Base-by-base conservation (phyloP, 2,113 vertebrate species). In the Centrocercus urophasianus region DNA sequence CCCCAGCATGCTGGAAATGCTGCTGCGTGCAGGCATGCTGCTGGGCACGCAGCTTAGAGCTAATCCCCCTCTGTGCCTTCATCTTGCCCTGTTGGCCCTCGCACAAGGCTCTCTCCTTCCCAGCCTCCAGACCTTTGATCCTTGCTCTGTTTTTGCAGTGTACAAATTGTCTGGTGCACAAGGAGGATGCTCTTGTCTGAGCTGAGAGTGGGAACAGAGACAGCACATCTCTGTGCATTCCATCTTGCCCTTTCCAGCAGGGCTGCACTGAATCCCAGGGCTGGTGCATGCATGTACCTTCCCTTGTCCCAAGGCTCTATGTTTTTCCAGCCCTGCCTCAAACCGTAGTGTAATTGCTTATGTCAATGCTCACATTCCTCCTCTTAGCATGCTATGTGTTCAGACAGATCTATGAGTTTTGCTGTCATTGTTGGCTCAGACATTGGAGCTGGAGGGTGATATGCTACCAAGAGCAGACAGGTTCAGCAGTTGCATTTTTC, bases 401-500 rank as follows among this genome's bases (percentile, higher is more conserved):
- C 25, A 63, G 61, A 72, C 36, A 59, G 67, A 60, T 56, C 13
- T 32, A 38, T 0, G 1, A 47, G 3, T 77, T 95, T 84, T 69
- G 17, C 61, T 36, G 42, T 88, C 30, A 45, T 69, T 71, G 61
- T 90, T 89, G 79, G 48, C 85, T 80, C 83, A 47, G 2, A 34
- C 0, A 0, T 60, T 5, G 2, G 15, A 6, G 42, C 28, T 77
- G 0, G 0, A 43, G 59, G 32, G 38, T 24, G 14, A 25, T 11
- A 42, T 50, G 64, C 11, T 60, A 61, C 75, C 72, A 83, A 87
- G 67, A 40, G 40, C 1, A 0, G 78, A 54, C 18, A 34, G 25
- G 38, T 15, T 71, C 64, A 15, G 40, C 69, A 73, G 52, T 25
- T 66, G 40, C 13, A 6, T 71, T 80, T 89, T 50, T n/a, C 57